Evolutionary conservation across 2,888 invertebrate species (phyloP).

Genomic region (Xestia sexstrigata): DNA sequence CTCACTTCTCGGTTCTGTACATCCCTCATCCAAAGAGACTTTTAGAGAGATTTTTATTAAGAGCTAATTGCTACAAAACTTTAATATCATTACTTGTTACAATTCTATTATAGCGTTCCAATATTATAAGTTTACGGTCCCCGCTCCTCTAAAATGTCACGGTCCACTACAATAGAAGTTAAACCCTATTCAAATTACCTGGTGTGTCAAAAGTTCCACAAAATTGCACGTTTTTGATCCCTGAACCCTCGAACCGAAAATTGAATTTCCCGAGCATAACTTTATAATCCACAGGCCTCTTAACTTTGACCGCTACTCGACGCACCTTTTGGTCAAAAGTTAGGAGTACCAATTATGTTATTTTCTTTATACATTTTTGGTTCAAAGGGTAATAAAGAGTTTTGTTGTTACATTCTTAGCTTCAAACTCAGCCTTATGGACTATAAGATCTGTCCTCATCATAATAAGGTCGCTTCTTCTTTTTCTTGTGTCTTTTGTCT

Average conservation of each 20-base stretch:
- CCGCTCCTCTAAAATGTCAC: neutral
- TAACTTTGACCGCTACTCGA: conserved; percentile 31
- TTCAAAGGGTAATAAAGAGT: neutral
- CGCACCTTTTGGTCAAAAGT: conserved; percentile 36
- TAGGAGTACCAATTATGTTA: conserved; percentile 33
- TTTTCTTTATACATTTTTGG: conserved; percentile 21
- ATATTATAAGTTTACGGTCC: neutral
- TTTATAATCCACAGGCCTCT: conserved; percentile 15
- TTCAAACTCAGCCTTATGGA: neutral
- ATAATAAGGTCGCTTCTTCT: neutral
- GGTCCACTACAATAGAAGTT: conserved; percentile 4
- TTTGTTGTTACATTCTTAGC: conserved; percentile 9
- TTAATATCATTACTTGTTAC: neutral
- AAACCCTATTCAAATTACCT: conserved; percentile 19
- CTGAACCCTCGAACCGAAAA: conserved; percentile 20
- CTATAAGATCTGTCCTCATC: neutral
- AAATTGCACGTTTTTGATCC: conserved; percentile 38
- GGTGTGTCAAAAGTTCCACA: conserved; percentile 18
- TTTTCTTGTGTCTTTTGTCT: neutral
- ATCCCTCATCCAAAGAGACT: neutral
- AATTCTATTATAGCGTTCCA: too few species aligned
- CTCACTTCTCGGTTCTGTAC: too few species aligned
- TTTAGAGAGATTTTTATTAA: too few species aligned
- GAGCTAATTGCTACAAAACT: neutral
- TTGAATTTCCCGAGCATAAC: conserved; percentile 35